Evolutionary conservation across 2,888 invertebrate species (phyloP).

Genomic region (Macrophya annulata): DNA sequence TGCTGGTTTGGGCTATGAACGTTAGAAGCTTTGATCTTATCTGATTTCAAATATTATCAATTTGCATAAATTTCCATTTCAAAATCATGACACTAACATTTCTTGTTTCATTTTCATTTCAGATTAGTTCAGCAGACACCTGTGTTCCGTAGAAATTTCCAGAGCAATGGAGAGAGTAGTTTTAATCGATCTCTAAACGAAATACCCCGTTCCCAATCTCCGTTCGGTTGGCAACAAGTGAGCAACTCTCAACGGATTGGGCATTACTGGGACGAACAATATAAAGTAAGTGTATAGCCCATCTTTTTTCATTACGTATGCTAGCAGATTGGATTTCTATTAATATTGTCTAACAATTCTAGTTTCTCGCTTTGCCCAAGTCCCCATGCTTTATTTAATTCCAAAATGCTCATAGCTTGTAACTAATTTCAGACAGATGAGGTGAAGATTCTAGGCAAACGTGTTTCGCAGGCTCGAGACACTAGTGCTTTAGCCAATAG

Average conservation of each 20-base stretch:
- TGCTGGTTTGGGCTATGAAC: conserved; percentile 73
- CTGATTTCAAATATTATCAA: conserved; percentile 64
- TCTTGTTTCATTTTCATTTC: conserved; percentile 45
- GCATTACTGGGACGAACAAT: conserved; percentile 71
- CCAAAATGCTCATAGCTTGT: not conserved
- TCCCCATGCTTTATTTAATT: not conserved
- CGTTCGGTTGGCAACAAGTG: conserved; percentile 70
- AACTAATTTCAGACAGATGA: conserved; percentile 64
- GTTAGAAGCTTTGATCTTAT: conserved; percentile 75
- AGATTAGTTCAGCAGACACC: conserved; percentile 72
- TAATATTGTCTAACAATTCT: not conserved
- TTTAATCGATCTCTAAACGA: conserved; percentile 73
- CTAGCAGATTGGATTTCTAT: not conserved
- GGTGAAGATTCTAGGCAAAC: conserved; percentile 68
- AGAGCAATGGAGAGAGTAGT: conserved; percentile 69
- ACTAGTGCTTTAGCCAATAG: conserved; percentile 57
- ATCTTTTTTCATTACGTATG: not conserved
- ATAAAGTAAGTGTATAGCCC: conserved; percentile 61
- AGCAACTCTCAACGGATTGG: conserved; percentile 67
- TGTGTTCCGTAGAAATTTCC: conserved; percentile 71
- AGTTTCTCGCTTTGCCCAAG: not conserved
- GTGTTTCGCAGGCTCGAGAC: conserved; percentile 71
- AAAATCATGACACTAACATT: not conserved
- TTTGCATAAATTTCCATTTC: not conserved
- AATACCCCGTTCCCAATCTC: conserved; percentile 72